Evolutionary conservation across 2,113 vertebrate genomes (phyloP).

Genomic region (Xenopus tropicalis): DNA sequence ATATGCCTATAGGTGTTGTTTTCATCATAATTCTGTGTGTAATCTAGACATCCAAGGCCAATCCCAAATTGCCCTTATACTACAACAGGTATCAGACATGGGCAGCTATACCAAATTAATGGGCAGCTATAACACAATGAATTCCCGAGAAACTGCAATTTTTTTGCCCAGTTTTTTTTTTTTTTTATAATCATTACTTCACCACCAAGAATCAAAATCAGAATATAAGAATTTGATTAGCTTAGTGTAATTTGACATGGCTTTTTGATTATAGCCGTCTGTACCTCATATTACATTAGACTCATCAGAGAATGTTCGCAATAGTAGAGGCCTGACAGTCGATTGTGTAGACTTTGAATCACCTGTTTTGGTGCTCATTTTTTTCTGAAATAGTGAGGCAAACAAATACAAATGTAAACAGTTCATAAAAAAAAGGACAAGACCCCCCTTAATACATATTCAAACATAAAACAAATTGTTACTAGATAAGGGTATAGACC

Average conservation of each 20-base stretch:
- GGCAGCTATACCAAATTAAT: too few species aligned
- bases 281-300: constrained; percentile 96
- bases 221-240: constrained; percentile 54
- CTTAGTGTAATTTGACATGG: constrained; percentile 48
- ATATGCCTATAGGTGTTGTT: too few species aligned
- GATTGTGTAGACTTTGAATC: constrained; percentile 74
- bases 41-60: not conserved
- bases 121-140: too few species aligned
- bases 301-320: constrained; percentile 98
- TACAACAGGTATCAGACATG: not conserved
- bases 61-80: not conserved
- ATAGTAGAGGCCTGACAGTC: constrained; percentile 93
- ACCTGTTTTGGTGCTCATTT: constrained; percentile 72
- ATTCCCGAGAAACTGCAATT: too few species aligned
- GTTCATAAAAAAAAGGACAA: not conserved
- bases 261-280: constrained; percentile 53
- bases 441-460: too few species aligned
- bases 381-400: constrained; percentile 87
- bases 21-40: too few species aligned
- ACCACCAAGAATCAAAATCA: constrained; percentile 64
- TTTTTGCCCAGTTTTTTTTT: too few species aligned
- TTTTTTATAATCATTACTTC: constrained; percentile 44
- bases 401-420: constrained; percentile 49
- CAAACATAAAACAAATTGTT: too few species aligned
- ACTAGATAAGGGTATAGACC: too few species aligned